These are phyloP conservation scores for Trimorus sp. DNA, from an alignment of 2,888 invertebrate genomes.

Conservation along the genomic window DNA sequence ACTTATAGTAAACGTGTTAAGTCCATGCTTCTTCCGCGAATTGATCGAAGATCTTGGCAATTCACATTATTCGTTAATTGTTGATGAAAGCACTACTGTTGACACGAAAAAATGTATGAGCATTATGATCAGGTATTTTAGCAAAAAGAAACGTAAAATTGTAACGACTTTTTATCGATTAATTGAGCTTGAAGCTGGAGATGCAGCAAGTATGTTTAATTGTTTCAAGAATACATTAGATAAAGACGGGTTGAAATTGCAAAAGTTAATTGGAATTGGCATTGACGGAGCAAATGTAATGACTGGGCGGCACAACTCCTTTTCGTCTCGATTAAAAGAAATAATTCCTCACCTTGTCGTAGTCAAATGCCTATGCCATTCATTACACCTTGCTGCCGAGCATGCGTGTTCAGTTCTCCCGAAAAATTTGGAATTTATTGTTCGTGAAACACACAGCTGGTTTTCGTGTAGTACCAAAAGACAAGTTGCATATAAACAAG, in stretches of 20 bases:
- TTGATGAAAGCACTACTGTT: conserved; percentile 70
- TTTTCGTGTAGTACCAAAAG: conserved; percentile 71
- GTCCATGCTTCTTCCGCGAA: conserved; percentile 70
- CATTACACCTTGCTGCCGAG: conserved; percentile 65
- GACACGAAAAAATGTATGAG: conserved; percentile 62
- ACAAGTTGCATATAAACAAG: conserved; percentile 27
- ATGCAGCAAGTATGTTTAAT: conserved; percentile 47
- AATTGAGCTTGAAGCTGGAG: conserved; percentile 60
- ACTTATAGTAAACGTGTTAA: conserved; percentile 73
- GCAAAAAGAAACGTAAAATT: conserved; percentile 45
- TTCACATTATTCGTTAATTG: conserved; percentile 69
- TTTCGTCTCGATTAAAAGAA: conserved; percentile 33
- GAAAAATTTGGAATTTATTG: conserved; percentile 66
- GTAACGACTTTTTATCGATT: conserved; percentile 67
- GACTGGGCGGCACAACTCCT: conserved; percentile 66
- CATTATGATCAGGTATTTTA: conserved; percentile 66
- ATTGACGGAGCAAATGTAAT: conserved; percentile 63
- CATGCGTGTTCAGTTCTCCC: conserved; percentile 57
- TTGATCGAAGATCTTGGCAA: conserved; percentile 72
- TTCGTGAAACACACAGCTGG: conserved; percentile 70
- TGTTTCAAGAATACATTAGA: conserved; percentile 10
- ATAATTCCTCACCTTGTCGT: conserved; percentile 38
- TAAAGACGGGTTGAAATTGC: conserved; percentile 60
- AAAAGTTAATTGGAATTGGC: conserved; percentile 66
- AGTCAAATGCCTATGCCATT: conserved; percentile 62